A percentile compares a stretch with the other conserved stretches of the same genome.
Conservation (phyloP, 2,797 vertebrate genomes). For the Ataeniobius toweri region DNA sequence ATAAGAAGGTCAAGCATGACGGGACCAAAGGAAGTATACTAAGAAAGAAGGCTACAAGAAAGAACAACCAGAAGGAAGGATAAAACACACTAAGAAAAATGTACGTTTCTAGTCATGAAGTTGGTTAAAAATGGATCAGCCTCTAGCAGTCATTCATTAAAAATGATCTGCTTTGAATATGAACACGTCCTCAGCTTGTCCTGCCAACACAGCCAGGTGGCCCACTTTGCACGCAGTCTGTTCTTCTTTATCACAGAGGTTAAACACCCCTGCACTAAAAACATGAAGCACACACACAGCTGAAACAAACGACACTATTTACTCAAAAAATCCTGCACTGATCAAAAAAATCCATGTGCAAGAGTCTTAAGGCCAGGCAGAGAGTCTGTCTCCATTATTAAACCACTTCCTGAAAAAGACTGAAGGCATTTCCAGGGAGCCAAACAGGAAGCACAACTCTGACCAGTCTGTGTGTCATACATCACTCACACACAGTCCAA, state of each 20-base stretch:
- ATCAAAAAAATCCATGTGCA: not conserved
- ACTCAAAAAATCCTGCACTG: constrained; percentile 6
- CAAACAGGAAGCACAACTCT: constrained; percentile 66
- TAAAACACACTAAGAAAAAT: no score
- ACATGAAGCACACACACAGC: not conserved
- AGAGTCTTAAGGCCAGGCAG: constrained; percentile 9
- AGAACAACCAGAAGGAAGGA: not conserved
- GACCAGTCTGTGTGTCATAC: constrained; percentile 48
- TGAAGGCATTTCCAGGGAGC: constrained; percentile 49
- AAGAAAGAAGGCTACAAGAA: no score
- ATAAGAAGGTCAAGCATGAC: no score
- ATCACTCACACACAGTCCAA: constrained; percentile 4
- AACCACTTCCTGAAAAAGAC: constrained; percentile 52
- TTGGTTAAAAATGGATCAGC: not conserved
- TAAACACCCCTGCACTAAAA: constrained; percentile 36
- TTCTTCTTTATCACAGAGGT: constrained; percentile 58
- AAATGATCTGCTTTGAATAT: not conserved
- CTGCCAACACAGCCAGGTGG: constrained; percentile 67
- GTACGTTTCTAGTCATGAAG: not conserved
- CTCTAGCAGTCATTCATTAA: not conserved
- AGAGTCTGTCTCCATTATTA: constrained; percentile 20
- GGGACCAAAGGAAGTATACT: no score
- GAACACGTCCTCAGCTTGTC: not conserved
- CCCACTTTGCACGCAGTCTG: constrained; percentile 52
- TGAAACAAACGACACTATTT: not conserved